A percentile compares a stretch with the other conserved stretches of the same genome.
Evolutionary conservation across 2,888 invertebrate genomes (phyloP).

Genomic region (Apotomis betuletana): DNA sequence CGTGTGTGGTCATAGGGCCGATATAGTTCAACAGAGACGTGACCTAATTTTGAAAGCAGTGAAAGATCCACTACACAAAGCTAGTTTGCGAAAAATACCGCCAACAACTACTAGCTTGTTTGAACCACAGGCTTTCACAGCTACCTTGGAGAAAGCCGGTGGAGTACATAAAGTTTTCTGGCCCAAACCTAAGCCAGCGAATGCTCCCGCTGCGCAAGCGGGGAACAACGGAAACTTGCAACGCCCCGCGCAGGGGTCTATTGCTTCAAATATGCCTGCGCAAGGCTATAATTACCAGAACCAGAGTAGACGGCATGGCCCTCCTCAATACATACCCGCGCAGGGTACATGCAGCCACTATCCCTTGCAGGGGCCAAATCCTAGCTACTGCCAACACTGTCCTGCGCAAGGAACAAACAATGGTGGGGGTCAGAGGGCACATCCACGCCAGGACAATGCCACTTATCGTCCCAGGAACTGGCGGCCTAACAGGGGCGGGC

Average conservation of each 20-base stretch:
- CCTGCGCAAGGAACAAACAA: slow-evolving; percentile 7
- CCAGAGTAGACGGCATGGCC: background rate
- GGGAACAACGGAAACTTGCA: background rate
- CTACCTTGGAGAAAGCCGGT: slow-evolving; percentile 37
- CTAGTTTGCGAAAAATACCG: slow-evolving; percentile 39
- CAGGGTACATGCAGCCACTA: slow-evolving; percentile 5
- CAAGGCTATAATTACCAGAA: background rate
- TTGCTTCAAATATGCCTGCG: background rate
- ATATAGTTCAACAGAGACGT: slow-evolving; percentile 24
- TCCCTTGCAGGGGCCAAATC: background rate
- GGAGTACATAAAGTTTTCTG: slow-evolving; percentile 36
- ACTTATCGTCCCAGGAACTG: slow-evolving; percentile 2
- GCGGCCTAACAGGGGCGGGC: background rate
- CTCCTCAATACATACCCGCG: background rate
- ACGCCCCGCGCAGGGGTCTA: slow-evolving; percentile 1
- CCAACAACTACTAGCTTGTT: slow-evolving; percentile 39
- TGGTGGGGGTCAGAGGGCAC: slow-evolving; percentile 1
- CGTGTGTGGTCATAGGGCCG: slow-evolving; percentile 43
- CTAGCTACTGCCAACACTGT: background rate
- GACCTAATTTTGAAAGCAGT: slow-evolving; percentile 23
- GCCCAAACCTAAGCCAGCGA: slow-evolving; percentile 23
- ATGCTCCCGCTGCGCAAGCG: background rate
- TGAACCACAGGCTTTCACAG: slow-evolving; percentile 31
- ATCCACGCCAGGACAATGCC: background rate
- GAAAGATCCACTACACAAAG: slow-evolving; percentile 33